Percentiles rank a stretch among this genome's conserved stretches.
These are phyloP conservation scores for Falcaria lacertinaria DNA, from an alignment of 2,888 invertebrate species.

Conservation along the genomic window DNA sequence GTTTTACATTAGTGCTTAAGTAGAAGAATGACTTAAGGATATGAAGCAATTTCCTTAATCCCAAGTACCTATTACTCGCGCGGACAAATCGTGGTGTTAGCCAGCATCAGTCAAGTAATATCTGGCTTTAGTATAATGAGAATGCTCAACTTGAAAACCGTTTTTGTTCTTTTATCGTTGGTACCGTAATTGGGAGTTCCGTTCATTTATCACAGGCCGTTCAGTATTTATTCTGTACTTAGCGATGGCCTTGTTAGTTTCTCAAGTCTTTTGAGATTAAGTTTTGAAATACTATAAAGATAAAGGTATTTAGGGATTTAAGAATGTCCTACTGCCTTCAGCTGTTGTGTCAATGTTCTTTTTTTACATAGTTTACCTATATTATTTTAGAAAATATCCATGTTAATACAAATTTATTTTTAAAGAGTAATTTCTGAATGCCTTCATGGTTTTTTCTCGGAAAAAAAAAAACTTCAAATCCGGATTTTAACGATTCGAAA, in stretches of 20 bases:
- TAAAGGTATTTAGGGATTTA: too few species aligned
- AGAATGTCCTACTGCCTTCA: too few species aligned
- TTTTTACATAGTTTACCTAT: too few species aligned
- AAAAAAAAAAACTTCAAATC: too few species aligned
- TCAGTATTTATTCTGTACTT: constrained; percentile 1
- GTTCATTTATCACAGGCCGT: constrained; percentile 2
- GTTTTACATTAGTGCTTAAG: constrained; percentile 6
- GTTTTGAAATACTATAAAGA: too few species aligned
- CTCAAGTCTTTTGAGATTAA: too few species aligned
- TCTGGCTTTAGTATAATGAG: constrained; percentile 40
- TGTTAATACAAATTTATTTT: too few species aligned
- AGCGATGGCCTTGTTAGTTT: neutral
- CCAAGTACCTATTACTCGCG: constrained; percentile 11
- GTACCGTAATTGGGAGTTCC: neutral
- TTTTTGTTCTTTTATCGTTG: constrained; percentile 30
- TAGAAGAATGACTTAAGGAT: constrained; percentile 21
- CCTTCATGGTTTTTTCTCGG: too few species aligned
- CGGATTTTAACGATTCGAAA: too few species aligned
- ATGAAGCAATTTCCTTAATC: constrained; percentile 37
- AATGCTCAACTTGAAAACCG: constrained; percentile 20
- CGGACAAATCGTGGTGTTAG: constrained; percentile 36
- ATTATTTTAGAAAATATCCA: too few species aligned
- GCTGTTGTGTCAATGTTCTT: too few species aligned
- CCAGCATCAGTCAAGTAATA: constrained; percentile 39
- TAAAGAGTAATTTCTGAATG: too few species aligned